phyloP scores from a whole-genome alignment of 2,797 vertebrate species.

The Pteropus rufus region DNA sequence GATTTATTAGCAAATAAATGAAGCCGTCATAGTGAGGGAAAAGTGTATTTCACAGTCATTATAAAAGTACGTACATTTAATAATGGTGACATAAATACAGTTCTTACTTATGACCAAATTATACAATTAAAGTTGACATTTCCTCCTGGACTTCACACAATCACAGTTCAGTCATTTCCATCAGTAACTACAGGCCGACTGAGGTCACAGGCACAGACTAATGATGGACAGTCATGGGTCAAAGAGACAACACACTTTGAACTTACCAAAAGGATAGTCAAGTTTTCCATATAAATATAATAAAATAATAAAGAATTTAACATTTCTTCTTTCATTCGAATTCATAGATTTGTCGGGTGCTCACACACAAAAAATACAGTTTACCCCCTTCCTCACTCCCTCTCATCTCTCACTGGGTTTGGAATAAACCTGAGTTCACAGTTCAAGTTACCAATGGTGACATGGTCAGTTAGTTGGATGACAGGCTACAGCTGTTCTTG shows the following conservation, averaged over 20 bases:
- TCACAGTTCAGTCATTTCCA: constrained; percentile 8
- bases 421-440: constrained; percentile 77
- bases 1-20: background rate
- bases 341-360: constrained; percentile 72
- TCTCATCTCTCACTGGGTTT: constrained; percentile 64
- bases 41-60: constrained; percentile 76
- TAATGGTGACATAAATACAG: constrained; percentile 75
- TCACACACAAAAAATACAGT: constrained; percentile 56
- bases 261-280: constrained; percentile 65
- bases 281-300: constrained; percentile 78
- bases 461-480: background rate
- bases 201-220: constrained; percentile 40
- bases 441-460: constrained; percentile 66
- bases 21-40: constrained; percentile 58
- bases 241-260: constrained; percentile 48
- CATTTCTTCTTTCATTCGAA: constrained; percentile 68
- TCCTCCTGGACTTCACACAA: constrained; percentile 21
- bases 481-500: background rate
- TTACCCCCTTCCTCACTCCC: constrained; percentile 50
- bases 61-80: constrained; percentile 79
- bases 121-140: background rate
- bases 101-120: background rate
- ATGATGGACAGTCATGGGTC: constrained; percentile 63
- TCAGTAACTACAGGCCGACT: constrained; percentile 44
- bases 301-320: constrained; percentile 70